A percentile compares a stretch with the other conserved stretches of the same genome.
Evolutionary conservation across 2,797 vertebrate species (phyloP).

Genomic region (Taeniopygia guttata): DNA sequence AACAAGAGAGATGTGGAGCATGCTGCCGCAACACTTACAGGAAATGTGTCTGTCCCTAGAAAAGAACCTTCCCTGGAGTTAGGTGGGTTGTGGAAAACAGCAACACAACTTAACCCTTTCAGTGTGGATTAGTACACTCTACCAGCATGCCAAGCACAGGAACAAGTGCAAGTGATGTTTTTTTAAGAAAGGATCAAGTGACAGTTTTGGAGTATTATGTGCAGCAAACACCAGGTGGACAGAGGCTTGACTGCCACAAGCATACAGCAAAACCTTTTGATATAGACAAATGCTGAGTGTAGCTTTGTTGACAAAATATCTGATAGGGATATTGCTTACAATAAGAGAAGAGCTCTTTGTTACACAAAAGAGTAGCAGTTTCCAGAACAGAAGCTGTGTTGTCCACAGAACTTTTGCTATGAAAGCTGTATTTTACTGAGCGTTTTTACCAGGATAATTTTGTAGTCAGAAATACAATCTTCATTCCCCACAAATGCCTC

Average conservation of each 20-base stretch:
- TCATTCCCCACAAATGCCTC: neutral
- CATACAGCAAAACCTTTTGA: neutral
- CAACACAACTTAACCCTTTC: neutral
- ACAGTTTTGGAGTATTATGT: neutral
- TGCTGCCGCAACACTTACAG: neutral
- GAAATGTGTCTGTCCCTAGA: neutral
- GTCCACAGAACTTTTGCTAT: neutral
- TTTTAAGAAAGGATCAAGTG: neutral
- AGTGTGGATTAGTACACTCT: neutral
- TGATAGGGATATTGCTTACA: neutral
- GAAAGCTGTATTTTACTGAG: neutral
- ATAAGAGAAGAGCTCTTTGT: neutral
- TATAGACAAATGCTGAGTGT: neutral
- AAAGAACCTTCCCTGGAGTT: neutral
- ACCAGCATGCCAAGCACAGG: neutral
- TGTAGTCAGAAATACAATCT: constrained; percentile 6
- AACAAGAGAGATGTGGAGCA: neutral
- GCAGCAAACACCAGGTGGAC: neutral
- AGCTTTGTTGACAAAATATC: neutral
- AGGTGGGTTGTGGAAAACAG: neutral
- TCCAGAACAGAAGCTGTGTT: neutral
- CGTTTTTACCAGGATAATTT: neutral
- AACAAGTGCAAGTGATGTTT: neutral
- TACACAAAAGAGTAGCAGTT: neutral
- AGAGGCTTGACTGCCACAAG: neutral